phyloP scores from a whole-genome alignment of 2,797 vertebrate genomes.

The Scolopax rusticola region DNA sequence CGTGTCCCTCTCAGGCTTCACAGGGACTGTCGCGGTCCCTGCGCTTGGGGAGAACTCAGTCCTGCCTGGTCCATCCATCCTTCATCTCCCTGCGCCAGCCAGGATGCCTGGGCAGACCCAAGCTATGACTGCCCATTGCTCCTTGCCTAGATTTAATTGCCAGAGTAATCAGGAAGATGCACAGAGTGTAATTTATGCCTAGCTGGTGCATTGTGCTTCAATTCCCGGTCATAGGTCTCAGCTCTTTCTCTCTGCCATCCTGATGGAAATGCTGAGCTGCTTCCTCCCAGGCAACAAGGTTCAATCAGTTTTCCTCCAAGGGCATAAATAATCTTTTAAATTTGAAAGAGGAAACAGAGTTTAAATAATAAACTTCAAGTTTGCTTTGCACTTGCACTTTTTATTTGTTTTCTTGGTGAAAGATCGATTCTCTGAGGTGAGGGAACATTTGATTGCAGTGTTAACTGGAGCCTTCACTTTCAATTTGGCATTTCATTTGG shows the following conservation, averaged over 20 bases:
- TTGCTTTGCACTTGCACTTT: neutral
- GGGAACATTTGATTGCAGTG: neutral
- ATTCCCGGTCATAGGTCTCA: neutral
- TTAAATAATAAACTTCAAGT: neutral
- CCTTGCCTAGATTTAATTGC: neutral
- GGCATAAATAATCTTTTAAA: neutral
- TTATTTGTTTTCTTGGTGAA: neutral
- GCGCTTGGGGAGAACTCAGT: neutral
- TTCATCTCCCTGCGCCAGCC: neutral
- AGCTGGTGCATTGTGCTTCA: neutral
- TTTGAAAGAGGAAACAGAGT: neutral
- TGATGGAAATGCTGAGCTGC: neutral
- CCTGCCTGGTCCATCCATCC: neutral
- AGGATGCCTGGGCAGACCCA: neutral
- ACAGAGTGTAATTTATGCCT: neutral
- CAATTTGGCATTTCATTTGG: neutral
- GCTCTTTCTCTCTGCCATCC: neutral
- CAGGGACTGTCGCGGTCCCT: neutral
- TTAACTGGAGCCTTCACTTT: neutral
- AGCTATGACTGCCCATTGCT: neutral
- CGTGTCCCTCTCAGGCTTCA: rapidly evolving
- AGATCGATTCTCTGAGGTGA: neutral
- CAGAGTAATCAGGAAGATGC: neutral
- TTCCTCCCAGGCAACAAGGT: neutral
- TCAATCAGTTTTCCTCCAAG: neutral